Base-by-base conservation (phyloP, 2,797 vertebrate species). In the Nannoperca obscura region DNA sequence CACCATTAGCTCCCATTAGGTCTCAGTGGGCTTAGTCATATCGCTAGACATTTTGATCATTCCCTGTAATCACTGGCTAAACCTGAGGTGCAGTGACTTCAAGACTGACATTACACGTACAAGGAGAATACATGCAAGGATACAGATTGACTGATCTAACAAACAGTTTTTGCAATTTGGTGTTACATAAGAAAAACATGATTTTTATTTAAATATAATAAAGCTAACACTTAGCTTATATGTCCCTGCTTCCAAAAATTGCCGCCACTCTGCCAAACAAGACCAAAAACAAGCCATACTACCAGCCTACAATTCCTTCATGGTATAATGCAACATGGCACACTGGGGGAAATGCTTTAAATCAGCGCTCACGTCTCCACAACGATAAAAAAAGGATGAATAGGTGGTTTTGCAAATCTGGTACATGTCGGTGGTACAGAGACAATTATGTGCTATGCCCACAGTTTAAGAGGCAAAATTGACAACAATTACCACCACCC, bases 251-350 rank as follows among this genome's bases (percentile, higher is more conserved):
- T 80, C 67, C 42, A 85, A 81, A 81, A 81, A 84, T 49, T 66
- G 19, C 65, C 11, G 52, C 30, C 49, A 70, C 5, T 81, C 70
- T 78, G 81, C 72, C 69, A 85, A 67, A 69, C 59, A 74, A 73
- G 61, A 82, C 76, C 74, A 86, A 83, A 74, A 87, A 77, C 57
- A 44, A 83, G 73, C 65, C 80, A 82, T 10, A 72, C 36, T 10
- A 75, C 49, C 76, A 78, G 74, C 85, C 82, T 81, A 88, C 83
- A 75, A 71, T 30, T 78, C 63, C 73, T 89, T 86, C 83, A 85
- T 88, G 87, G 68, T 85, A 53, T 89, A 83, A 90, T 78, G 62
- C 76, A 79, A 88, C 70, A 83, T 83, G 84, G 87, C 76, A 89
- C 76, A 78, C 27, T 8, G 73, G 84, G 46, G 76, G 65, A 83